phyloP scores from a whole-genome alignment of 2,113 vertebrate species.

The Delphinapterus leucas region DNA sequence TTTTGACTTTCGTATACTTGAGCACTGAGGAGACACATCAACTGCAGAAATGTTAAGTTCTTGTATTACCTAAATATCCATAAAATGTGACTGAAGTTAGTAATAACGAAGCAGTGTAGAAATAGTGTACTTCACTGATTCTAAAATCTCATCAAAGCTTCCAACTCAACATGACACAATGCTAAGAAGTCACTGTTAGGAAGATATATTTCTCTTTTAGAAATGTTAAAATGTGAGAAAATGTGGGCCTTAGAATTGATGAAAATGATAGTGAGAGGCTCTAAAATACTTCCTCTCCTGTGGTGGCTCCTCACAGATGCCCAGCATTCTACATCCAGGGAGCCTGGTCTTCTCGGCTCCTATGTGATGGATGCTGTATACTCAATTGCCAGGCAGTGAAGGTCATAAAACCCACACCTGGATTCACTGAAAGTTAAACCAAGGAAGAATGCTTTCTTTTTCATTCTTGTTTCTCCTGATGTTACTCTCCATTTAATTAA shows the following conservation, averaged over 20 bases:
- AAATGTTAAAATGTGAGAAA: background rate
- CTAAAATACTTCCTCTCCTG: background rate
- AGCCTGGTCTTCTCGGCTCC: background rate
- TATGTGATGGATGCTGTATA: rapidly evolving
- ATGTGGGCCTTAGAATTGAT: background rate
- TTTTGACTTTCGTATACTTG: background rate
- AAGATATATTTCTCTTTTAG: background rate
- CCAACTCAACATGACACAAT: background rate
- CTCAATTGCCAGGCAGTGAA: background rate
- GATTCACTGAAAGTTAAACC: background rate
- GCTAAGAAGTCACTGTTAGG: background rate
- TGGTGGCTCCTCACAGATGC: no score
- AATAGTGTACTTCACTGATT: background rate
- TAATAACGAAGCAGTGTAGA: background rate
- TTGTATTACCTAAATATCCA: background rate
- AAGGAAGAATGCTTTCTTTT: background rate
- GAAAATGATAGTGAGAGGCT: background rate
- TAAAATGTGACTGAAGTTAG: background rate
- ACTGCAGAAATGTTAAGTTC: background rate
- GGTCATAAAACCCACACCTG: background rate
- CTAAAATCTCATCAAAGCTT: background rate
- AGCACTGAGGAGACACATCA: background rate
- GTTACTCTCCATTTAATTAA: background rate
- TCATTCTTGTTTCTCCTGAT: background rate
- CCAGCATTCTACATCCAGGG: background rate